Base-by-base conservation (phyloP, 2,888 invertebrate genomes). In the Myopa tessellatipennis region DNA sequence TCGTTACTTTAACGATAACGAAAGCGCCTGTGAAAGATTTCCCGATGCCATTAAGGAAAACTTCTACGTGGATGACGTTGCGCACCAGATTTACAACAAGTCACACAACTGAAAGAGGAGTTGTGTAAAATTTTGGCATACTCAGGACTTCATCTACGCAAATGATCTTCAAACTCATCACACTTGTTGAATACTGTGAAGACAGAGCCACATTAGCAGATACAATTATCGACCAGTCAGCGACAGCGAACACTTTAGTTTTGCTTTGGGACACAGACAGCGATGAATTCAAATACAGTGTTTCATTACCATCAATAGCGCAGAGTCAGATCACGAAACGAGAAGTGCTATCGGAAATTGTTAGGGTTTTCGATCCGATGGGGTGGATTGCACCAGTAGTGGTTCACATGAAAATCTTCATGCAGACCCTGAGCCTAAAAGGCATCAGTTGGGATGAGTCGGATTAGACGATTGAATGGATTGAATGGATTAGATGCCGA, bases 391-490 rank as follows among this genome's bases (percentile, higher is more conserved):
- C 72, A 12, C 72, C 58, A 7, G 40, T 78, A 14, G 34, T 75
- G 3, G 26, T 78, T n/a, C 18, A 63, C 0, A 40, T 78, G 50
- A 78, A 80, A 76, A 69, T 78, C 4, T 77, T 74, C 16, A 77
- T 80, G 79, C 80, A 80, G 58, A 77, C 45, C 50, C 40, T 80
- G 12, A 79, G 80, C 79, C 18, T 78, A 3, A 77, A 71, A 16
- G 68, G 70, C 0, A n/a, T 80, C 14, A 45, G 26, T 18, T 80
- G 80, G 77, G 77, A 78, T 67, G 34, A 63, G 34, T 26, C 61
- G 26, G 34, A 10, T 34, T 63, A 8, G 0, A 10, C 26, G 34
- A 63, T n/a, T n/a, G n/a, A n/a, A n/a, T n/a, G n/a, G n/a, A n/a
- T n/a, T n/a, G 10, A 63, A 63, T 63, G 61, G 61, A 34, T 60